These are phyloP conservation scores for Deilephila elpenor DNA, from an alignment of 2,888 invertebrate species.

Conservation along the genomic window DNA sequence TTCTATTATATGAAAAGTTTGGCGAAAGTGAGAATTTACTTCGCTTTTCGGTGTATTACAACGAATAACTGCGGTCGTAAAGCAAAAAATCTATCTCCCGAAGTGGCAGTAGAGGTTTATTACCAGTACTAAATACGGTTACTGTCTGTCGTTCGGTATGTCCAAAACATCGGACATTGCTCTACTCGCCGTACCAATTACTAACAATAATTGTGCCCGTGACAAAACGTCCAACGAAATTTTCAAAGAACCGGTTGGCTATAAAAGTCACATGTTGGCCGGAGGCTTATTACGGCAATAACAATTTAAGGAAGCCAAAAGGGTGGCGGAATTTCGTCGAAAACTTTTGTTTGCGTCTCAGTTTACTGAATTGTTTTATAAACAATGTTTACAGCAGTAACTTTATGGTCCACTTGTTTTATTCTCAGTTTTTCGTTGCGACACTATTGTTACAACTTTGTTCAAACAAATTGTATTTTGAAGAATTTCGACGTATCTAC, in stretches of 20 bases:
- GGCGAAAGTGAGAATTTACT: conserved; percentile 5
- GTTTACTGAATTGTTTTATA: conserved; percentile 79
- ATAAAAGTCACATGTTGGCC: conserved; percentile 82
- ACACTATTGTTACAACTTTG: conserved; percentile 71
- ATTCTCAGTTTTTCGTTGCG: conserved; percentile 66
- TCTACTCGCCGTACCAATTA: conserved; percentile 49
- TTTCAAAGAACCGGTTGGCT: conserved; percentile 72
- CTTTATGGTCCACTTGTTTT: conserved; percentile 80
- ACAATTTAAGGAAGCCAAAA: conserved; percentile 83
- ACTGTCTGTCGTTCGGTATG: conserved; percentile 4
- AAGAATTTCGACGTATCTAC: conserved; percentile 43
- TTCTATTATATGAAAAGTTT: conserved; percentile 48
- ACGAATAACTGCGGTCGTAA: background rate
- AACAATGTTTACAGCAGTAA: conserved; percentile 81
- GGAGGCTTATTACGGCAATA: conserved; percentile 79
- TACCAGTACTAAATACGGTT: conserved; percentile 13
- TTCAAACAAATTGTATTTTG: conserved; percentile 45
- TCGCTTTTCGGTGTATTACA: background rate
- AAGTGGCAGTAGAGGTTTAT: conserved; percentile 6
- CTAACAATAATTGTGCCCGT: conserved; percentile 69
- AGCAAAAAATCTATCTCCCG: conserved; percentile 5
- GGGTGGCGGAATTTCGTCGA: conserved; percentile 77
- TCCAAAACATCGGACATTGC: conserved; percentile 61
- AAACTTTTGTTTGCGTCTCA: conserved; percentile 79
- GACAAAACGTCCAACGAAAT: conserved; percentile 76